Base-by-base conservation (phyloP, 2,888 invertebrate species). In the Stratiomys singularior region DNA sequence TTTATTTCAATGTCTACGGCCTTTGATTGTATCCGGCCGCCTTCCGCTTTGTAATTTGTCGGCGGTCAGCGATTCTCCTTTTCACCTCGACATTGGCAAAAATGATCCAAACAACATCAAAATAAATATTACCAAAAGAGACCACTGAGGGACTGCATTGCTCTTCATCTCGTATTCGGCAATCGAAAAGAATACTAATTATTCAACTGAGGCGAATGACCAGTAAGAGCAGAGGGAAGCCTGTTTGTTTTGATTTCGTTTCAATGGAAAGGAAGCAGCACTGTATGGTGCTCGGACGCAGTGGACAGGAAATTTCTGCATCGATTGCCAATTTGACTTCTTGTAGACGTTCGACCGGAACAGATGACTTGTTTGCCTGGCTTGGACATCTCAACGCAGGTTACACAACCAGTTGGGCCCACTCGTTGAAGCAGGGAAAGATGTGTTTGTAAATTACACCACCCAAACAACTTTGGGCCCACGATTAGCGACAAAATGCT, bases 391-490 rank as follows among this genome's bases (percentile, higher is more conserved):
- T 18, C 56, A 0, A 5, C 56, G 13, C 5, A 37, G n/a, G 25
- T 69, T 69, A 69, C 69, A 69, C 69, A 69, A 69, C 69, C n/a
- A 30, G 13, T 21, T 15, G 23, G 69, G 69, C 46, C 18, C 11
- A 18, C 60, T 60, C 25, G 7, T 60, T 21, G 23, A 25, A 13
- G 52, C 15, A 5, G 9, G 37, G 9, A 37, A 9, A 37, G 37
- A 37, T 3, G 37, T 9, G 9, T 9, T 37, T 5, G 9, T 37
- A 9, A 37, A 37, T 37, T 37, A 37, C 3, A 37, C 3, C 37
- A 37, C 37, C 37, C 3, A 37, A 37, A 37, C 37, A 37, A 37
- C 37, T 37, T 37, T n/a, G n/a, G 37, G 37, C 37, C 5, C 37
- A 37, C 37, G 5, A 3, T 9, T 37, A 5, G 3, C 37, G 37